Evolutionary conservation across 2,888 invertebrate genomes (phyloP).

Genomic region (Nomada hirtipes): DNA sequence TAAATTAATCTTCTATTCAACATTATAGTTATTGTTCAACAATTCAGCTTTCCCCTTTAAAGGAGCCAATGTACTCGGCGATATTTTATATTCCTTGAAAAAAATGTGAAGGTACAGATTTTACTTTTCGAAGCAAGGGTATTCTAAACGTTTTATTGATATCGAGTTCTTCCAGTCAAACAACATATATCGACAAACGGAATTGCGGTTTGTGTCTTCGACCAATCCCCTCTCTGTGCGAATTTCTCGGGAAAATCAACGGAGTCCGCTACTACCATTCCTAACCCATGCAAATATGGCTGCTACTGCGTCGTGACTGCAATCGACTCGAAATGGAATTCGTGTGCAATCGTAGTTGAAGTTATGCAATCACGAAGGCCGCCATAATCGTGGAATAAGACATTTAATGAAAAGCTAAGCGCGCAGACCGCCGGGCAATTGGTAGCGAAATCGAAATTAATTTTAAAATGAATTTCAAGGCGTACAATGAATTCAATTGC

Average conservation of each 20-base stretch:
- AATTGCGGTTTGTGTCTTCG: conserved; percentile 67
- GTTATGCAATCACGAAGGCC: conserved; percentile 67
- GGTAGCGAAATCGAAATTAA: conserved; percentile 60
- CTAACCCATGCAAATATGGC: conserved; percentile 78
- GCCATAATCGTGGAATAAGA: conserved; percentile 68
- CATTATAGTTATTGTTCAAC: too few species aligned
- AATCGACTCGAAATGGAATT: conserved; percentile 72
- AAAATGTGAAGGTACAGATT: too few species aligned
- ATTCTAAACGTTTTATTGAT: conserved; percentile 32
- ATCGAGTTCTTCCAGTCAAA: conserved; percentile 74
- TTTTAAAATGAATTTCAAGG: conserved; percentile 54
- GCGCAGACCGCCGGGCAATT: conserved; percentile 53
- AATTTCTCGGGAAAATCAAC: conserved; percentile 74
- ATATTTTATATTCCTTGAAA: too few species aligned
- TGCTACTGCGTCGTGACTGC: conserved; percentile 70
- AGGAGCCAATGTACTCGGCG: too few species aligned
- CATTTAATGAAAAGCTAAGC: conserved; percentile 65
- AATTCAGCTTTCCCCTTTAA: too few species aligned
- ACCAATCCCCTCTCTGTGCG: conserved; percentile 68
- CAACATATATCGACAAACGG: conserved; percentile 58
- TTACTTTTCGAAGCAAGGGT: background rate
- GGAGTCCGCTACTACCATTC: conserved; percentile 70
- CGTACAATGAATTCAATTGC: conserved; percentile 44
- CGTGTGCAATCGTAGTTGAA: conserved; percentile 69
- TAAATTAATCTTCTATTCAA: too few species aligned